A percentile compares a stretch with the other conserved stretches of the same genome.
These are phyloP conservation scores for Meloidogyne floridensis DNA, from an alignment of 1,140 invertebrate genomes.

Conservation along the genomic window DNA sequence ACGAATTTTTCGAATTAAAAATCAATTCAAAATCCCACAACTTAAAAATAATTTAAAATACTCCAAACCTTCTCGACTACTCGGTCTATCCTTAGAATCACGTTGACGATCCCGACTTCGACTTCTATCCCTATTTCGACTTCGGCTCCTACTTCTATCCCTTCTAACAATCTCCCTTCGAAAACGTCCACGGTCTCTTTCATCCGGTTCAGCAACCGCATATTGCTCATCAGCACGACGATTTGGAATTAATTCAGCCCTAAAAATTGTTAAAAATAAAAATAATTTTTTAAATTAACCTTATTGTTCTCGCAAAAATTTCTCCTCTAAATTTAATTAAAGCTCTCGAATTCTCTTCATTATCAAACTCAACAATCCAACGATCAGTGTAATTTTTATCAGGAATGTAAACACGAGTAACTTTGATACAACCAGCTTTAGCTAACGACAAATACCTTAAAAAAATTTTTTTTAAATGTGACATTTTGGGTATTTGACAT, in stretches of 20 bases:
- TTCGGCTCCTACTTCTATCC: constrained; percentile 13
- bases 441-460: constrained; percentile 22
- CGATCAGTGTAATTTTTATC: constrained; percentile 38
- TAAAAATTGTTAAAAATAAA: constrained; percentile 20
- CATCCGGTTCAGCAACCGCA: constrained; percentile 35
- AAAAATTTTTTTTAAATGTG: neutral
- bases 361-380: constrained; percentile 44
- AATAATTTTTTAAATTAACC: constrained; percentile 21
- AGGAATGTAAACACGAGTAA: constrained; percentile 34
- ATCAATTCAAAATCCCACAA: too few relatives aligned
- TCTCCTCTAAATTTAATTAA: constrained; percentile 35
- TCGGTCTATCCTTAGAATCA: constrained; percentile 6
- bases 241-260: constrained; percentile 28
- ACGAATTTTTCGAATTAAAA: too few relatives aligned
- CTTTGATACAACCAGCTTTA: constrained; percentile 23
- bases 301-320: constrained; percentile 30
- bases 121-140: neutral
- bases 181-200: neutral
- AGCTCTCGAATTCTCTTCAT: constrained; percentile 26
- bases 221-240: constrained; percentile 39
- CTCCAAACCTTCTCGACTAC: constrained; percentile 12
- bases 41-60: too few relatives aligned
- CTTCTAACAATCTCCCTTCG: constrained; percentile 1
- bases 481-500: neutral
- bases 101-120: constrained; percentile 10